Evolutionary conservation across 2,797 vertebrate genomes (phyloP), one percentile per base, ranked within the genome.

Genomic region (Megalops cyprinoides): DNA sequence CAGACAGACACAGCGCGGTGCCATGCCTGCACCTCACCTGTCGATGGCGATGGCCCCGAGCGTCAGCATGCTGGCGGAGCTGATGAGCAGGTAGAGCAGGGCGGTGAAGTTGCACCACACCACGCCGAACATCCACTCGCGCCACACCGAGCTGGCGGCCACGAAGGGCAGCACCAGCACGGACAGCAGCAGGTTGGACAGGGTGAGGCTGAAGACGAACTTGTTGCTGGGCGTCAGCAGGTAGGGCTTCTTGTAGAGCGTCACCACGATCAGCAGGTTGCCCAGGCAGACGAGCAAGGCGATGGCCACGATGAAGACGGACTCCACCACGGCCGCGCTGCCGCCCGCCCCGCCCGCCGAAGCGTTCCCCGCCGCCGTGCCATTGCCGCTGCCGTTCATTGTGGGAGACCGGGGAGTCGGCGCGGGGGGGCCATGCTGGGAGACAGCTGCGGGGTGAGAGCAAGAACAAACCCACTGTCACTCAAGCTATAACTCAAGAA

Each of bases 21-120:
- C 42, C 23, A 51, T 20, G 48, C 42, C 5, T 1, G 88, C 4
- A 1, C 28, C 96, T 91, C 82, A 99, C 98, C 98, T 92, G 93
- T 99, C 98, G 23, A 99, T 93, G 49, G 98, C 98, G 53, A 99
- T 99, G 78, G 97, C 96, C 49, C 98, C 98, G 0, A 99, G 95
- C 0, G 98, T 99, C 20, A 99, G 96, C 97, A 99, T 97, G 92
- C 98, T 99, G 90, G 98, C 97, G 0, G 98, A 97, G 93, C 98
- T 99, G 93, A 99, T 96, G 76, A 99, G 96, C 90, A 99, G 94
- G 91, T 98, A 98, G 37, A 99, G 96, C 51, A 99, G 92, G 48
- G 97, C 98, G 0, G 97, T 99, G 90, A 99, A 98, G 92, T 98
- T 97, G 93, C 98, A 99, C 98, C 98, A 99, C 84, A 99, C 97